Conservation (phyloP, 1,140 invertebrate species). For the Dolichoris vasculosae region DNA sequence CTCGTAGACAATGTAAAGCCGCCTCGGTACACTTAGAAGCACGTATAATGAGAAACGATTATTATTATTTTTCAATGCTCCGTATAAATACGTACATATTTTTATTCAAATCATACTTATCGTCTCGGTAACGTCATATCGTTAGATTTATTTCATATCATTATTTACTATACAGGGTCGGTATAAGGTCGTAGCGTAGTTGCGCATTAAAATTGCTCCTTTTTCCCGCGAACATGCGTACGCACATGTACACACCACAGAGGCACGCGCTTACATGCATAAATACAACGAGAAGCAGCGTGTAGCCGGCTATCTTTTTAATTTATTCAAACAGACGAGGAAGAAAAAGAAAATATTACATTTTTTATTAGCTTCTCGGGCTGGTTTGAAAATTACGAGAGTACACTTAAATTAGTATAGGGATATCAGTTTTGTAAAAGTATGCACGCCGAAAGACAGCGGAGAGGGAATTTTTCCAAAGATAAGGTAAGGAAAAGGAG, state of each 20-base stretch:
- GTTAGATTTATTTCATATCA: conserved; percentile 50
- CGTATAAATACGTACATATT: conserved; percentile 22
- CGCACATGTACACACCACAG: conserved; percentile 23
- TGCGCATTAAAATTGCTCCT: conserved; percentile 48
- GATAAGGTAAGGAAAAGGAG: conserved; percentile 29
- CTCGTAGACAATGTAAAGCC: background rate
- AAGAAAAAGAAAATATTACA: conserved; percentile 41
- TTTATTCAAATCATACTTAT: conserved; percentile 48
- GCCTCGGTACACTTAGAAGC: background rate
- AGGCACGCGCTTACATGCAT: conserved; percentile 15
- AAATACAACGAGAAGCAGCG: conserved; percentile 32
- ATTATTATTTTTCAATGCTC: conserved; percentile 32
- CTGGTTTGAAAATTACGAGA: conserved; percentile 46
- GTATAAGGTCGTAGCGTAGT: conserved; percentile 21
- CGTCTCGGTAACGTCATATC: conserved; percentile 37
- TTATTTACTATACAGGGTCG: conserved; percentile 37
- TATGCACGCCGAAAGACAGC: conserved; percentile 11
- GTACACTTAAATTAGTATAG: conserved; percentile 46
- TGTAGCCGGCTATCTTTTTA: conserved; percentile 47
- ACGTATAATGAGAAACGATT: conserved; percentile 12
- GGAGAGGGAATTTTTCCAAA: conserved; percentile 35
- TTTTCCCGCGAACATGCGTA: conserved; percentile 19
- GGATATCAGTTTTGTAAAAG: conserved; percentile 34
- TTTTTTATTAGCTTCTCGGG: conserved; percentile 43
- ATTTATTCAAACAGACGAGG: conserved; percentile 50